Percentiles rank a stretch among this genome's conserved stretches.
phyloP scores from a whole-genome alignment of 2,888 invertebrate species.

The Drosophila kambysellisi region DNA sequence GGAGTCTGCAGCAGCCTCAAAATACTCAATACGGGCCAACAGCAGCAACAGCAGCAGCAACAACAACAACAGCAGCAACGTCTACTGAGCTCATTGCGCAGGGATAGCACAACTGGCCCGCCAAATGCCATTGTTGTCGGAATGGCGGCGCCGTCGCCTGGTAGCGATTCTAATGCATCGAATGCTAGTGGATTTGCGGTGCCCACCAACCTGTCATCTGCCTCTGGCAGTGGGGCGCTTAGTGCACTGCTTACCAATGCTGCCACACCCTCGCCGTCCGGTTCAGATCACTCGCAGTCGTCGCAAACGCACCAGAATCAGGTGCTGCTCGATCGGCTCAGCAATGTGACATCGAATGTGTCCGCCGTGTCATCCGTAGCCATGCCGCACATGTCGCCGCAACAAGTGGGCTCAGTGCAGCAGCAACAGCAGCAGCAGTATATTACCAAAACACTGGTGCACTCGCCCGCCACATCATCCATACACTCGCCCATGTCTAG shows the following conservation, averaged over 20 bases:
- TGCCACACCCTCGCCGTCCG: conserved; percentile 83
- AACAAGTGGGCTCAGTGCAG: conserved; percentile 61
- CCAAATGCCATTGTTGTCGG: conserved; percentile 85
- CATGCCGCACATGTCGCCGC: conserved; percentile 83
- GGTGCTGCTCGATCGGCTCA: conserved; percentile 83
- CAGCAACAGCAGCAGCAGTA: conserved; percentile 75
- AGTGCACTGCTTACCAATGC: conserved; percentile 87
- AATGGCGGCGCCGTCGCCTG: conserved; percentile 85
- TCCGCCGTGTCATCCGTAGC: conserved; percentile 68
- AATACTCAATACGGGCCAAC: conserved; percentile 76
- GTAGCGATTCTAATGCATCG: conserved; percentile 85
- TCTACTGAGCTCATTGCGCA: conserved; percentile 84
- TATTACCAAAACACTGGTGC: conserved; percentile 83
- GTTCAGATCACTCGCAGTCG: conserved; percentile 83
- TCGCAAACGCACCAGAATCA: conserved; percentile 82
- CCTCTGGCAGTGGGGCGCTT: conserved; percentile 71
- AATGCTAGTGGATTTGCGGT: conserved; percentile 86
- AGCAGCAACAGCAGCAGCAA: conserved; percentile 78
- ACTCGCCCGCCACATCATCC: conserved; percentile 84
- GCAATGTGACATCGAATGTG: conserved; percentile 79
- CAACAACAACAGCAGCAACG: conserved; percentile 80
- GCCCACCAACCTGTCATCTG: conserved; percentile 82
- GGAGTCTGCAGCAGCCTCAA: conserved; percentile 69
- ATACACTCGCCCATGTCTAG: conserved; percentile 87
- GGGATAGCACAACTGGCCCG: conserved; percentile 84